phyloP scores from a whole-genome alignment of 2,113 vertebrate genomes.

The Polypterus senegalus region DNA sequence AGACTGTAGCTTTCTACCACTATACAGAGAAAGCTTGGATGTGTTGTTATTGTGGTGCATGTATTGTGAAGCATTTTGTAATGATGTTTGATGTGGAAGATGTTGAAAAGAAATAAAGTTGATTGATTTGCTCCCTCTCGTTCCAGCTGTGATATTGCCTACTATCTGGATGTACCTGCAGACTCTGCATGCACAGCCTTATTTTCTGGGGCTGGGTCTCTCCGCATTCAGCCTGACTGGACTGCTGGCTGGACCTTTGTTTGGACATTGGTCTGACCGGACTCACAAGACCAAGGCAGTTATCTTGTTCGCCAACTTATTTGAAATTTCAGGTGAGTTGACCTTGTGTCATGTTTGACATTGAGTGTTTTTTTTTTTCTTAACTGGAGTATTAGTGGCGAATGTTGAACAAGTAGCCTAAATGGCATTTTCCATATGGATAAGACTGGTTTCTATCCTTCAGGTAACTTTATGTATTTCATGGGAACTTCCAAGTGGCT shows the following conservation, averaged over 20 bases:
- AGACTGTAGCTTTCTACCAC: too few species aligned
- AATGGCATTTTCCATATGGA: background rate
- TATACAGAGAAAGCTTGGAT: too few species aligned
- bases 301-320: slow-evolving; percentile 59
- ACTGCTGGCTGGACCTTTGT: slow-evolving; percentile 52
- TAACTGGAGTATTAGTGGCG: background rate
- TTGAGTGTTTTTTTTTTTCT: background rate
- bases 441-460: slow-evolving; percentile 5
- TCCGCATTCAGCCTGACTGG: slow-evolving; percentile 66
- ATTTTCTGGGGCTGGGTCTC: slow-evolving; percentile 59
- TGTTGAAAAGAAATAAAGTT: too few species aligned
- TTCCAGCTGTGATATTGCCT: slow-evolving; percentile 63
- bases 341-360: background rate
- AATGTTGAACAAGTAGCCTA: background rate
- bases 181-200: slow-evolving; percentile 48
- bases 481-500: slow-evolving; percentile 67
- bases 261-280: slow-evolving; percentile 58
- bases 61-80: too few species aligned
- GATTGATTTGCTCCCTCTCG: background rate
- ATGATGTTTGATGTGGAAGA: too few species aligned
- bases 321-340: slow-evolving; percentile 58
- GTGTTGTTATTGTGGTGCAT: too few species aligned
- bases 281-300: slow-evolving; percentile 52
- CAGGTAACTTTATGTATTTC: slow-evolving; percentile 74
- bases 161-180: slow-evolving; percentile 68